A percentile compares a stretch with the other conserved stretches of the same genome.
phyloP scores from a whole-genome alignment of 2,113 vertebrate species.

The Cinclus mexicanus region DNA sequence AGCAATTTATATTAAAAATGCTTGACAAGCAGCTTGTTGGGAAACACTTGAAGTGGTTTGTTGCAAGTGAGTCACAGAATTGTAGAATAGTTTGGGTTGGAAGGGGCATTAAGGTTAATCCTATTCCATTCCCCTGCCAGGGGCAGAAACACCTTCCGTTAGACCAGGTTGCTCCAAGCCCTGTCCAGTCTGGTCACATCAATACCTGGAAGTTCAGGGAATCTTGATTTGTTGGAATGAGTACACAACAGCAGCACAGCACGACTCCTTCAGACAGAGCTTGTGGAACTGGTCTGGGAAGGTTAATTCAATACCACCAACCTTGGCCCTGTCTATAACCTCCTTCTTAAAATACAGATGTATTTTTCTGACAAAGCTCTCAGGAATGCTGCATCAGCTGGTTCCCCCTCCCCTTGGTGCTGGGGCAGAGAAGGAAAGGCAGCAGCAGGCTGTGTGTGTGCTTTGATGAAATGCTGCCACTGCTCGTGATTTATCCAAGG shows the following conservation, averaged over 20 bases:
- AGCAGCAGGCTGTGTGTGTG: neutral
- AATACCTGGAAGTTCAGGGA: neutral
- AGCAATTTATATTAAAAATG: neutral
- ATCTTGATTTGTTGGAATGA: neutral
- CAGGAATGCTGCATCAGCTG: constrained; percentile 8
- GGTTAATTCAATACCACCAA: neutral
- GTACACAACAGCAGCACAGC: neutral
- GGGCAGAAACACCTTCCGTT: neutral
- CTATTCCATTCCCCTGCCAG: neutral
- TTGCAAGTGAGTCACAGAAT: neutral
- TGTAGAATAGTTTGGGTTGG: neutral
- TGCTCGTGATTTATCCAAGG: neutral
- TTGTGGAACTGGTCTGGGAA: neutral
- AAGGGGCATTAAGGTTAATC: neutral
- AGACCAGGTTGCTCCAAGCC: neutral
- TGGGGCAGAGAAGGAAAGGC: neutral
- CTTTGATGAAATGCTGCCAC: neutral
- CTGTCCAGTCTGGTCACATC: neutral
- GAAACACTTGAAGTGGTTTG: neutral
- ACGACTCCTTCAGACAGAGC: neutral
- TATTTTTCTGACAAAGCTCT: neutral
- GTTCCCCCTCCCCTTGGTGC: neutral
- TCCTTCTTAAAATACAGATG: neutral
- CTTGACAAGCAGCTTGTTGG: neutral
- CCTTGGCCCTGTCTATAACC: neutral